Evolutionary conservation across 2,888 invertebrate species (phyloP).

Genomic region (Chironomus riparius): DNA sequence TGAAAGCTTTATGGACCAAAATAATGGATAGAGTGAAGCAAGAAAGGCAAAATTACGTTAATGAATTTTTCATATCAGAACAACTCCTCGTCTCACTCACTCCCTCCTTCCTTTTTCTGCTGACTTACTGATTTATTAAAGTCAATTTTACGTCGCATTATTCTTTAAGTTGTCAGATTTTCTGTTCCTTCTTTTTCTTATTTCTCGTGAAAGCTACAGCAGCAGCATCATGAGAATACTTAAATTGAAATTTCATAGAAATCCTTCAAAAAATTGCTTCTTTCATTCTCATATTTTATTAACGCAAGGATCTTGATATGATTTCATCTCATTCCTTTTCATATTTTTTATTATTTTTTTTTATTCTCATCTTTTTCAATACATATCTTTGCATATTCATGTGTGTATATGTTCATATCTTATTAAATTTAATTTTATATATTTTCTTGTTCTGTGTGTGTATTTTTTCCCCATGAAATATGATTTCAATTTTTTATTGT

Average conservation of each 20-base stretch:
- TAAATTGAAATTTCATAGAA: conserved; percentile 1
- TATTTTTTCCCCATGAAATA: neutral
- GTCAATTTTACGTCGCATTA: conserved; percentile 8
- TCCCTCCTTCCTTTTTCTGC: neutral
- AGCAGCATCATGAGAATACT: neutral
- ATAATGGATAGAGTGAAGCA: neutral
- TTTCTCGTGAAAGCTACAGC: neutral
- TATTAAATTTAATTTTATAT: neutral
- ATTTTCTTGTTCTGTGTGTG: neutral
- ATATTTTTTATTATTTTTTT: neutral
- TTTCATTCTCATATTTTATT: conserved; percentile 1
- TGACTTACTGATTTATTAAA: conserved; percentile 1
- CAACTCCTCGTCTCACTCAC: neutral
- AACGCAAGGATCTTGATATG: neutral
- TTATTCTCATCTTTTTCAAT: neutral
- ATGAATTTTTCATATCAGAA: neutral
- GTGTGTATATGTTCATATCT: neutral
- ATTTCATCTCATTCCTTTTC: neutral
- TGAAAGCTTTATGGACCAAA: neutral
- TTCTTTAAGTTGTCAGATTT: conserved; percentile 6
- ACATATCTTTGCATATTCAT: no score
- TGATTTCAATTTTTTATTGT: neutral
- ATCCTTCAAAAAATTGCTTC: neutral
- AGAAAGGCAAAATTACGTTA: neutral
- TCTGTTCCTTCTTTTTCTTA: neutral